Evolutionary conservation across 2,888 invertebrate genomes (phyloP), one percentile per base, ranked within the genome.

Genomic region (Cremastinae sp.): DNA sequence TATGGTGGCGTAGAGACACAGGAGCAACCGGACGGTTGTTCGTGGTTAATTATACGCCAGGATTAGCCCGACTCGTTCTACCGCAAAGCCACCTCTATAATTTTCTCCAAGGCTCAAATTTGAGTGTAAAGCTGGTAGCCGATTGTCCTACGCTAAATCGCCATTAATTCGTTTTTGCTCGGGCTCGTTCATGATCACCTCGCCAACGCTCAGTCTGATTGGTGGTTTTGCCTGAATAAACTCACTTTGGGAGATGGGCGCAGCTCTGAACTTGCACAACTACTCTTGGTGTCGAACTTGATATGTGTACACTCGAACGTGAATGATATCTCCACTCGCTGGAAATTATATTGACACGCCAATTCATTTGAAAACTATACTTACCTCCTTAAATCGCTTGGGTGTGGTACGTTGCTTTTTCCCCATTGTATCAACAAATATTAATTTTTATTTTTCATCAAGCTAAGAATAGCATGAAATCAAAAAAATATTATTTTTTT

Each of bases 21-120:
- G 68, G 75, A 76, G 77, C 81, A 77, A 76, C 74, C 75, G 85
- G 81, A 84, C 82, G 85, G 84, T 87, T 83, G 84, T 80, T 77
- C 78, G 87, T 83, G 87, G 88, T 88, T 88, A 88, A 88, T 88
- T 88, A 88, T 87, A 88, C 87, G 86, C 84, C 84, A 83, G 86
- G 88, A 88, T 89, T 88, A 88, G 84, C 84, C 82, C 78, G 82
- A 83, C 79, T 81, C 80, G 81, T 80, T 79, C 80, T 79, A 70
- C 86, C 85, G 72, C 85, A 84, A 85, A 83, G 84, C 84, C 81
- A 80, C 83, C 83, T 82, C 86, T 86, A 86, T 88, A 87, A 88
- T 87, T 87, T 87, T 86, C 87, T 87, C 82, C 80, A 80, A 83
- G 84, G 82, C 83, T 84, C 83, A 84, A 86, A 86, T 85, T 86